A percentile compares a stretch with the other conserved stretches of the same genome.
Conservation (phyloP, 2,888 invertebrate species). For the Apomyelois bistriatella region DNA sequence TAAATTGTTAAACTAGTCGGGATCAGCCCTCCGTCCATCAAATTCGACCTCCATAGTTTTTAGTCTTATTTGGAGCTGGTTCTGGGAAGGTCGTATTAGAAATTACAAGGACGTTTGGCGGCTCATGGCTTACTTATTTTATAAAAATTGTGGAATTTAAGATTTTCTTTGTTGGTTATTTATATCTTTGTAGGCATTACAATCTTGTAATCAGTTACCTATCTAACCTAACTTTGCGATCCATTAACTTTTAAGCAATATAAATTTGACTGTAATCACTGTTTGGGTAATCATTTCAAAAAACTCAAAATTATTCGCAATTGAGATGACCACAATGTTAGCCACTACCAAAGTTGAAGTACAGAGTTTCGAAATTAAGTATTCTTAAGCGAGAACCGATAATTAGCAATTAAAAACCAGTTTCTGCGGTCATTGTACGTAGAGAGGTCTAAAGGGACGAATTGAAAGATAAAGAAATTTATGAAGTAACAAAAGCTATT, state of each 20-base stretch:
- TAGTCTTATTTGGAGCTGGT: conserved; percentile 57
- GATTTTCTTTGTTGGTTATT: conserved; percentile 6
- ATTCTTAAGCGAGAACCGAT: conserved; percentile 34
- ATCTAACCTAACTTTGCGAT: conserved; percentile 14
- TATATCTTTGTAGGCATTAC: no score
- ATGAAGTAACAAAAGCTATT: conserved; percentile 20
- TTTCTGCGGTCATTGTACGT: conserved; percentile 30
- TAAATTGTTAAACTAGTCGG: conserved; percentile 54
- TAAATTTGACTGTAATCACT: conserved; percentile 12
- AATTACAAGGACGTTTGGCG: conserved; percentile 57
- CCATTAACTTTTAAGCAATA: conserved; percentile 16
- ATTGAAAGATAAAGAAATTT: conserved; percentile 15
- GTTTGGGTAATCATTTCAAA: conserved; percentile 14
- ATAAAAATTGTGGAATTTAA: conserved; percentile 22
- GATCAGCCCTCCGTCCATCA: conserved; percentile 42
- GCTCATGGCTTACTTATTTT: conserved; percentile 38
- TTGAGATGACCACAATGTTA: conserved; percentile 16
- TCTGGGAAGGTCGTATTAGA: conserved; percentile 64
- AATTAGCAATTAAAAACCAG: conserved; percentile 44
- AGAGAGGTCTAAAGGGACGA: conserved; percentile 21
- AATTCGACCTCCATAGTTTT: conserved; percentile 41
- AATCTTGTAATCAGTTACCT: conserved; percentile 19
- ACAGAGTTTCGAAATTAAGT: conserved; percentile 31
- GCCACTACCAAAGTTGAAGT: conserved; percentile 20
- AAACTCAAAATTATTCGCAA: conserved; percentile 13